These are phyloP conservation scores for Melolontha melolontha DNA, from an alignment of 2,888 invertebrate genomes.

Conservation along the genomic window DNA sequence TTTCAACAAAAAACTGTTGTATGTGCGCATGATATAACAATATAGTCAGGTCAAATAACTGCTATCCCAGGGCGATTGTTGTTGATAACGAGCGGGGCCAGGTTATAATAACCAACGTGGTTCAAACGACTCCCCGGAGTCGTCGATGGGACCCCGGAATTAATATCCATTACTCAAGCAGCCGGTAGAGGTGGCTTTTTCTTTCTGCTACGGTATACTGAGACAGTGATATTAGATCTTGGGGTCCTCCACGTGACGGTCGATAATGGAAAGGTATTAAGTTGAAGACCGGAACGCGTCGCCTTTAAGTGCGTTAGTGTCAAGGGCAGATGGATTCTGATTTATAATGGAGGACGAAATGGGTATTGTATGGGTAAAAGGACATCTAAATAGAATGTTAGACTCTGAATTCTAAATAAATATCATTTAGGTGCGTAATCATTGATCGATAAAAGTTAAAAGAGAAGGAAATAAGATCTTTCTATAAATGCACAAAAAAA, in stretches of 20 bases:
- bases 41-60: slow-evolving; percentile 32
- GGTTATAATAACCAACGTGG: slow-evolving; percentile 59
- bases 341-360: slow-evolving; percentile 6
- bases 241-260: slow-evolving; percentile 12
- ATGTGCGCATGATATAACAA: slow-evolving; percentile 6
- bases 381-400: no score
- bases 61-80: slow-evolving; percentile 61
- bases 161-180: slow-evolving; percentile 60
- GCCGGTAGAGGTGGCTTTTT: slow-evolving; percentile 17
- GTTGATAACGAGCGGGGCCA: slow-evolving; percentile 59
- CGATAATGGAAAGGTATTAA: slow-evolving; percentile 28
- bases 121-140: slow-evolving; percentile 57
- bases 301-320: slow-evolving; percentile 13
- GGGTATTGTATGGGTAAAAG: no score
- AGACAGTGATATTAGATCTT: slow-evolving; percentile 31
- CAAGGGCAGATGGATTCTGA: slow-evolving; percentile 23
- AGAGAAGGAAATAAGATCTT: no score
- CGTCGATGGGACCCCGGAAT: slow-evolving; percentile 53
- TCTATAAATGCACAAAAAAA: no score
- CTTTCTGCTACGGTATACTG: slow-evolving; percentile 7
- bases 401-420: no score
- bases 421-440: no score
- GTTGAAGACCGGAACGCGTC: slow-evolving; percentile 8
- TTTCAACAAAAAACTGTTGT: neutral
- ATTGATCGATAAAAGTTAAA: no score